phyloP scores from a whole-genome alignment of 2,113 vertebrate species.

The Dissostichus mawsoni region DNA sequence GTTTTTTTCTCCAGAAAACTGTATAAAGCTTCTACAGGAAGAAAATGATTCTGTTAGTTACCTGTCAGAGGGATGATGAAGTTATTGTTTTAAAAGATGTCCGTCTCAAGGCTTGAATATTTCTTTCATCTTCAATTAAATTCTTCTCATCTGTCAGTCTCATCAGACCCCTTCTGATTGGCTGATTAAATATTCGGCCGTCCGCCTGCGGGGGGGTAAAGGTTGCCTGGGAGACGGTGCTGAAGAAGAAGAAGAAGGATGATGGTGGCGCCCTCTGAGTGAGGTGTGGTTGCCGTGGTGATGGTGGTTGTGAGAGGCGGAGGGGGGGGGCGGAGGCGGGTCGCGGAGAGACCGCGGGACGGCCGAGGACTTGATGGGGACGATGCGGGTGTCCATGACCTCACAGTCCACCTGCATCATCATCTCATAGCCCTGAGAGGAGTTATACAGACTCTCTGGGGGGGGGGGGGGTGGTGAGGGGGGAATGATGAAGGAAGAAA shows the following conservation, averaged over 20 bases:
- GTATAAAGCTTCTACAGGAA: not conserved
- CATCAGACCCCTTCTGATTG: slow-evolving; percentile 77
- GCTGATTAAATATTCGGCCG: slow-evolving; percentile 75
- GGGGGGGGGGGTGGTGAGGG: too few species aligned
- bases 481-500: not conserved
- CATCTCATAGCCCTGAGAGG: slow-evolving; percentile 88
- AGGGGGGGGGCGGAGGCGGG: slow-evolving; percentile 62
- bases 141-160: not conserved
- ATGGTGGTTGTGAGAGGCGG: slow-evolving; percentile 73
- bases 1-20: not conserved
- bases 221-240: slow-evolving; percentile 51
- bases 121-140: too few species aligned
- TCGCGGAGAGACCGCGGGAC: slow-evolving; percentile 90
- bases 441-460: slow-evolving; percentile 89
- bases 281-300: slow-evolving; percentile 84
- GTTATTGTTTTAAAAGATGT: not conserved
- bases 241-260: slow-evolving; percentile 33
- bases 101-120: not conserved
- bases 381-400: slow-evolving; percentile 94
- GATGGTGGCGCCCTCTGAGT: slow-evolving; percentile 73
- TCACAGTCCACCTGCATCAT: slow-evolving; percentile 98
- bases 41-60: not conserved
- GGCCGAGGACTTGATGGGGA: slow-evolving; percentile 93
- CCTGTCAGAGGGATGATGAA: not conserved
- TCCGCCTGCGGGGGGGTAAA: slow-evolving; percentile 51